Percentiles rank a stretch among this genome's conserved stretches.
These are phyloP conservation scores for Griposia aprilina DNA, from an alignment of 2,888 invertebrate species.

Conservation along the genomic window DNA sequence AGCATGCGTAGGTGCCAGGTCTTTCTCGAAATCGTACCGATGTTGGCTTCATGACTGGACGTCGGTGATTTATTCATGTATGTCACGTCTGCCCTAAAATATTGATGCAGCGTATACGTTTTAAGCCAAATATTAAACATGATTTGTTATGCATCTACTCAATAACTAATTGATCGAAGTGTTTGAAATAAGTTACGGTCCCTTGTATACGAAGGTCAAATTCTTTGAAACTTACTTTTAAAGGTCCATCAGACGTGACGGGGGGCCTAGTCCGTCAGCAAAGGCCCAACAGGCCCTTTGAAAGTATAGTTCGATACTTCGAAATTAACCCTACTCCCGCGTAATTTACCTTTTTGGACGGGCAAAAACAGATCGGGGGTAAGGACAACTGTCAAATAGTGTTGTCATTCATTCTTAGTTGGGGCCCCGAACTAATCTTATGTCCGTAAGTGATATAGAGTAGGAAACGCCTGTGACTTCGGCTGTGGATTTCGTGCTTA, in stretches of 20 bases:
- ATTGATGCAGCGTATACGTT: slow-evolving; percentile 32
- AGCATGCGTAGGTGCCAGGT: slow-evolving; percentile 31
- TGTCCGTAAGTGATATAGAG: too few relatives aligned
- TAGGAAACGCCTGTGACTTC: too few relatives aligned
- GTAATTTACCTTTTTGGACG: too few relatives aligned
- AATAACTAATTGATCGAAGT: not conserved
- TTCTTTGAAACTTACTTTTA: not conserved
- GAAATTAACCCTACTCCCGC: too few relatives aligned
- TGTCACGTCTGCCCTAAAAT: slow-evolving; percentile 27
- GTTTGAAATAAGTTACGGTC: not conserved
- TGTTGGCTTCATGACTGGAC: not conserved
- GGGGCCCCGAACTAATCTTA: too few relatives aligned
- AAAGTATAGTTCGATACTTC: too few relatives aligned
- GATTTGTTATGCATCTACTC: not conserved
- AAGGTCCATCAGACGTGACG: not conserved
- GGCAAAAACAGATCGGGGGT: too few relatives aligned
- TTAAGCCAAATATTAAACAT: slow-evolving; percentile 37
- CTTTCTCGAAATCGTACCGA: slow-evolving; percentile 15
- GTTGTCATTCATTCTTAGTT: too few relatives aligned
- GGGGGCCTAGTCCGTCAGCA: too few relatives aligned
- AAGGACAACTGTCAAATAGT: too few relatives aligned
- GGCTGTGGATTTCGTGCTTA: too few relatives aligned
- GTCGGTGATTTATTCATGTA: slow-evolving; percentile 13
- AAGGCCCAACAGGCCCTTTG: too few relatives aligned
- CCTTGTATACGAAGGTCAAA: not conserved